phyloP scores from a whole-genome alignment of 2,888 invertebrate genomes.

The Salticus scenicus region DNA sequence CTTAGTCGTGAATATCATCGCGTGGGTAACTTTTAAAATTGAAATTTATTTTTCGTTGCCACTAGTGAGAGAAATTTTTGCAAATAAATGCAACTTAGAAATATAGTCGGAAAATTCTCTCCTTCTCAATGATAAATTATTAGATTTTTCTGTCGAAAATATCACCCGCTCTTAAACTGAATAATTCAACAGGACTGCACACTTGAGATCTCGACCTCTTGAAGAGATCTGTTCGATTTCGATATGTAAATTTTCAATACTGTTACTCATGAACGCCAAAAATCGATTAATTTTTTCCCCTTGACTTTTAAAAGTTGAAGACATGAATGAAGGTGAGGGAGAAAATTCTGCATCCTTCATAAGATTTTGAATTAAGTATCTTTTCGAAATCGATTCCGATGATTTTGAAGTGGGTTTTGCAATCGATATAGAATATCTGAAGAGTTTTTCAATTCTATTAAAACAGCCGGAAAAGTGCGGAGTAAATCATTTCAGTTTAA shows the following conservation, averaged over 20 bases:
- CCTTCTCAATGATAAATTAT: constrained; percentile 56
- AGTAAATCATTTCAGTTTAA: too few relatives aligned
- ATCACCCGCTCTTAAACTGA: constrained; percentile 43
- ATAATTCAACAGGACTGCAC: constrained; percentile 41
- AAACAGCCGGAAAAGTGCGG: too few relatives aligned
- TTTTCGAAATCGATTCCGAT: neutral
- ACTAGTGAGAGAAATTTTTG: neutral
- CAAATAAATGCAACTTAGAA: neutral
- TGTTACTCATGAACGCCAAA: neutral
- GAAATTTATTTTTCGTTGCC: neutral
- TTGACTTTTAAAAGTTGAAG: neutral
- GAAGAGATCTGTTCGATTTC: neutral
- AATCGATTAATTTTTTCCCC: neutral
- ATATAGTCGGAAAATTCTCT: neutral
- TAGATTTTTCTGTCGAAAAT: constrained; percentile 50
- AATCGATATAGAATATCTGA: neutral
- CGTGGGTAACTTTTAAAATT: neutral
- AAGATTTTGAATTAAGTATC: neutral
- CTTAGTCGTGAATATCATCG: too few relatives aligned
- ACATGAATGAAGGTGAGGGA: neutral
- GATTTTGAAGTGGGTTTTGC: neutral
- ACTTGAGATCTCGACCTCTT: neutral
- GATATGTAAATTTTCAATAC: constrained; percentile 15
- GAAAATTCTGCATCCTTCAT: neutral
- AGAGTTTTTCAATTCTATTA: neutral